Percentiles rank a stretch among this genome's conserved stretches.
Evolutionary conservation across 2,888 invertebrate genomes (phyloP).

Genomic region (Amiota communis): DNA sequence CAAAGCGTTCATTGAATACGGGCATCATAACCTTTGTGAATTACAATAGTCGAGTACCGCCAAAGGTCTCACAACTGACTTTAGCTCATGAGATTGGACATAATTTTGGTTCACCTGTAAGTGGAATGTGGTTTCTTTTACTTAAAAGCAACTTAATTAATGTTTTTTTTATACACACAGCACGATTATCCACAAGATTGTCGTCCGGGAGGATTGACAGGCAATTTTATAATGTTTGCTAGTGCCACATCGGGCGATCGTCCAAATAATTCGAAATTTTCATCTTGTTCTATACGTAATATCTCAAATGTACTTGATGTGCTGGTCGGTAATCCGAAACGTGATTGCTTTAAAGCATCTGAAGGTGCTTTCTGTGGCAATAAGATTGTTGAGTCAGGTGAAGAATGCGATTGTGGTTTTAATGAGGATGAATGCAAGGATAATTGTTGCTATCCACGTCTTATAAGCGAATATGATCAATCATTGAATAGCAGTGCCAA

Average conservation of each 20-base stretch:
- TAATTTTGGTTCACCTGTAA: conserved; percentile 97
- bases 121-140: conserved; percentile 60
- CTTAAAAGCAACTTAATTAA: neutral
- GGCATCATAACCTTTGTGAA: conserved; percentile 99
- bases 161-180: conserved; percentile 74
- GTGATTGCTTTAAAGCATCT: conserved; percentile 93
- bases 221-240: conserved; percentile 99
- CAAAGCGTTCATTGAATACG: conserved; percentile 95
- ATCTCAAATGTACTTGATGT: conserved; percentile 95
- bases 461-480: conserved; percentile 81
- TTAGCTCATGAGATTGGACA: conserved; percentile 99
- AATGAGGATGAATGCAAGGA: conserved; percentile 92
- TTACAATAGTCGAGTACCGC: conserved; percentile 96
- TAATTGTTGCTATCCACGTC: conserved; percentile 93
- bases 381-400: conserved; percentile 97
- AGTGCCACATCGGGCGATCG: conserved; percentile 98
- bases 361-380: conserved; percentile 99
- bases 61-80: conserved; percentile 97
- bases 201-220: conserved; percentile 90
- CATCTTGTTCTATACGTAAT: conserved; percentile 93
- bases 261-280: conserved; percentile 98
- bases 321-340: conserved; percentile 90
- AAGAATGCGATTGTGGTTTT: conserved; percentile 98
- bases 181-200: conserved; percentile 95
- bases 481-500: conserved; percentile 81